phyloP scores from a whole-genome alignment of 2,113 vertebrate species.

The Recurvirostra avosetta region DNA sequence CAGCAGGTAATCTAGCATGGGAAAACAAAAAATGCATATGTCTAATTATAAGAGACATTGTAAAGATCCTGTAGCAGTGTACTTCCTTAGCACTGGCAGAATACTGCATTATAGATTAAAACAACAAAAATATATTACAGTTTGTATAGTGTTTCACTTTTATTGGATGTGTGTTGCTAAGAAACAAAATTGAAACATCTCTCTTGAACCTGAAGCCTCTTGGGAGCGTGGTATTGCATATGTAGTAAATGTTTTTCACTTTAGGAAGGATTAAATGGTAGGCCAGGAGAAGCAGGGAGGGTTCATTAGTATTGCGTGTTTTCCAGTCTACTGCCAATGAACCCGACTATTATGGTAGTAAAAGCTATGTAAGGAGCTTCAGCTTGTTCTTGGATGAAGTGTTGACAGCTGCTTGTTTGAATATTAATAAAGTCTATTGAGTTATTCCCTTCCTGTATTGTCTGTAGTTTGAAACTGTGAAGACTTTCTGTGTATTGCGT shows the following conservation, averaged over 20 bases:
- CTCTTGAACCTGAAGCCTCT: slow-evolving; percentile 41
- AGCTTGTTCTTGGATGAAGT: slow-evolving; percentile 2
- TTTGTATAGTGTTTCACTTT: slow-evolving; percentile 7
- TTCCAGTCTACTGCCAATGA: slow-evolving; percentile 17
- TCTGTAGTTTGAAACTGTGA: neutral
- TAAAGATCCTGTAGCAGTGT: neutral
- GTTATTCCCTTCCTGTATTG: neutral
- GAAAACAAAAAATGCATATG: neutral
- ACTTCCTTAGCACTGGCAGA: neutral
- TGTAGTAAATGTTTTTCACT: slow-evolving; percentile 3
- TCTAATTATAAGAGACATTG: slow-evolving; percentile 5
- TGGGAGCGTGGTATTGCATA: neutral
- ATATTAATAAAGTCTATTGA: slow-evolving; percentile 49
- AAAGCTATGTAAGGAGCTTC: slow-evolving; percentile 23
- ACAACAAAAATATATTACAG: neutral
- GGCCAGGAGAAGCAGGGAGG: neutral
- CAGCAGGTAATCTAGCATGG: neutral
- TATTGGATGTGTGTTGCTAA: slow-evolving; percentile 54
- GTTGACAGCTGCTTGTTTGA: slow-evolving; percentile 52
- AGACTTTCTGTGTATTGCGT: neutral
- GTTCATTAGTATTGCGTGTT: slow-evolving; percentile 2
- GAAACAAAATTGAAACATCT: slow-evolving; percentile 54
- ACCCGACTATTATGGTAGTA: neutral
- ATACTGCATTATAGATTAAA: slow-evolving; percentile 25
- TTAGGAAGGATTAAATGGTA: slow-evolving; percentile 26